phyloP scores from a whole-genome alignment of 2,113 vertebrate species.

The Oncorhynchus kisutch region DNA sequence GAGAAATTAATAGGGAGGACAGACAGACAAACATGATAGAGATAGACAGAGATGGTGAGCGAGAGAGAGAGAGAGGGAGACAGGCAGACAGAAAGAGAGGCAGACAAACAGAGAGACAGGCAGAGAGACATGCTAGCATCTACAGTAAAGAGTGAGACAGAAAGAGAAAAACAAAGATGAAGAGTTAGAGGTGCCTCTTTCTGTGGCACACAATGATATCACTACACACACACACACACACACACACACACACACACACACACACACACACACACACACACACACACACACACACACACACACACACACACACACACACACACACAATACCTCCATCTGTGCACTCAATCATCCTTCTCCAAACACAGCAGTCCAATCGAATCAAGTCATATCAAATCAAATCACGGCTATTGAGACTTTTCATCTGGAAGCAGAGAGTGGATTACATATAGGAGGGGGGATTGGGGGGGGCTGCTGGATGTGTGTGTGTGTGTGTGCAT shows the following conservation, averaged over 20 bases:
- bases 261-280: too few relatives aligned
- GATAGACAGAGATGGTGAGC: background rate
- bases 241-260: too few relatives aligned
- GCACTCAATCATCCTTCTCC: background rate
- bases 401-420: slow-evolving; percentile 59
- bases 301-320: slow-evolving; percentile 12
- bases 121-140: too few relatives aligned
- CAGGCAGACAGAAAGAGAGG: too few relatives aligned
- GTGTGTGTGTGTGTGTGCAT: too few relatives aligned
- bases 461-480: background rate
- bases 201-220: background rate
- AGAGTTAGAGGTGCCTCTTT: slow-evolving; percentile 3
- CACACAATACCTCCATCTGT: background rate
- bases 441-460: slow-evolving; percentile 43
- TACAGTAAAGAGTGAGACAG: background rate
- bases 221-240: background rate
- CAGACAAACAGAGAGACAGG: too few relatives aligned
- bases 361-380: slow-evolving; percentile 24
- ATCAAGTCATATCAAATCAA: slow-evolving; percentile 62
- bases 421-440: slow-evolving; percentile 50
- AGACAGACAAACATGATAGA: slow-evolving; percentile 1
- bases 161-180: background rate
- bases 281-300: background rate
- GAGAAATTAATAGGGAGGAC: background rate
- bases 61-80: background rate